Percentiles rank a stretch among this genome's conserved stretches.
Conservation (phyloP, 2,888 invertebrate species). For the Cephalotes varians region DNA sequence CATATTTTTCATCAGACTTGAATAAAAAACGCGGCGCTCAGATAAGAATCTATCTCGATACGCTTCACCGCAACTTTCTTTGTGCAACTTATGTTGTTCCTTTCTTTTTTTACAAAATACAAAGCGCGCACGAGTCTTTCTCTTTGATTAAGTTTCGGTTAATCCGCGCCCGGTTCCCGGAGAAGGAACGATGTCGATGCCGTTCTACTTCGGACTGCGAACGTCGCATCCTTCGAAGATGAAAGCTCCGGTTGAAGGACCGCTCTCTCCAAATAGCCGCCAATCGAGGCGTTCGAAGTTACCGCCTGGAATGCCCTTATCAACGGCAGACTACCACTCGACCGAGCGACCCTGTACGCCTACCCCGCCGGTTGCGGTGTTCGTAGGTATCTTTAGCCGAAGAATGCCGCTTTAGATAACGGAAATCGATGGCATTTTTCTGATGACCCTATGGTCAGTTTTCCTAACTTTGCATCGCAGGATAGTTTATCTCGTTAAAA, state of each 20-base stretch:
- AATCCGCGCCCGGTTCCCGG: neutral
- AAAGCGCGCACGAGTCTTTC: neutral
- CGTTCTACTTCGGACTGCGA: constrained; percentile 53
- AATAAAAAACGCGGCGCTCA: neutral
- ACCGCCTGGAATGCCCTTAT: constrained; percentile 78
- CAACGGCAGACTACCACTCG: constrained; percentile 78
- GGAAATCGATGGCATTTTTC: neutral
- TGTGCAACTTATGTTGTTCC: neutral
- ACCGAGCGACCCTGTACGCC: constrained; percentile 66
- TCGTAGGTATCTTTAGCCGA: constrained; percentile 16
- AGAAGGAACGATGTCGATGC: constrained; percentile 27
- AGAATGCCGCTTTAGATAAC: constrained; percentile 2
- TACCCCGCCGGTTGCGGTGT: constrained; percentile 6
- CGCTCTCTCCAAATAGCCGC: constrained; percentile 79
- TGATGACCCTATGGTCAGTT: neutral
- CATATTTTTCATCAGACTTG: neutral
- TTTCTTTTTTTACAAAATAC: neutral
- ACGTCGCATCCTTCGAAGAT: constrained; percentile 51
- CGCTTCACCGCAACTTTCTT: neutral
- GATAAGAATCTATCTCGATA: neutral
- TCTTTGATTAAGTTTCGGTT: neutral
- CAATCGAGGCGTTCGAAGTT: constrained; percentile 76
- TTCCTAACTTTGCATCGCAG: neutral
- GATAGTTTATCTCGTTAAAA: neutral
- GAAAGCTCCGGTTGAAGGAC: constrained; percentile 56